Evolutionary conservation across 2,113 vertebrate species (phyloP), one percentile per base, ranked within the genome.

Genomic region (Salvelinus alpinus): DNA sequence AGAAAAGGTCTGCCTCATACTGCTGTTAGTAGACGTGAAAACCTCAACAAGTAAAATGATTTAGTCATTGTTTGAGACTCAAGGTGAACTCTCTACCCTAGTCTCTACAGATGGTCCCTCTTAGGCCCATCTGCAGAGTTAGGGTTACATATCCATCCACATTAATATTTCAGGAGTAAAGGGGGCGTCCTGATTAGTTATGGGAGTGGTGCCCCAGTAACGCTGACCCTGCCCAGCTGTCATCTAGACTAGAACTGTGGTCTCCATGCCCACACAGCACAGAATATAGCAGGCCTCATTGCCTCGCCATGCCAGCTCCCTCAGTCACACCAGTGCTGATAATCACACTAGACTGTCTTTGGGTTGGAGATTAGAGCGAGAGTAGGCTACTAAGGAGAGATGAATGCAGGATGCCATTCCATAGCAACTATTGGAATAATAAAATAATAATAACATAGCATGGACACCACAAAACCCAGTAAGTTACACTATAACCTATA

Each of bases 111-210:
- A 59, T 59, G 69, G 73, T 34, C 72, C 48, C 70, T 24, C 38
- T 7, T 27, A 51, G 24, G 70, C 64, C 67, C 78, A 76, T 81
- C 78, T 84, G 84, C 64, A 74, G 67, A 59, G 76, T 31, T 72
- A 79, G 51, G 3, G 66, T 82, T 73, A 80, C 77, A 68, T 29
- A 24, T 74, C 74, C 76, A 86, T 74, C 77, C 78, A 1, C 38
- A 77, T 51, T 76, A 70, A 71, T 81, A 64, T 69, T 60, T 74
- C 47, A 78, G 59, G 73, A 75, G 71, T 74, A 18, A 27, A 1
- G 1, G 31, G 48, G 47, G 75, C 74, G 59, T 67, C 67, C 6
- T 76, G 74, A 81, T 77, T 77, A 80, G 73, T 86, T 73, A 70
- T 78, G 77, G 77, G 73, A 75, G 72, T 60, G 71, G 24, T 27